Evolutionary conservation across 2,888 invertebrate species (phyloP), one percentile per base, ranked within the genome.

Genomic region (Dione vanillae): DNA sequence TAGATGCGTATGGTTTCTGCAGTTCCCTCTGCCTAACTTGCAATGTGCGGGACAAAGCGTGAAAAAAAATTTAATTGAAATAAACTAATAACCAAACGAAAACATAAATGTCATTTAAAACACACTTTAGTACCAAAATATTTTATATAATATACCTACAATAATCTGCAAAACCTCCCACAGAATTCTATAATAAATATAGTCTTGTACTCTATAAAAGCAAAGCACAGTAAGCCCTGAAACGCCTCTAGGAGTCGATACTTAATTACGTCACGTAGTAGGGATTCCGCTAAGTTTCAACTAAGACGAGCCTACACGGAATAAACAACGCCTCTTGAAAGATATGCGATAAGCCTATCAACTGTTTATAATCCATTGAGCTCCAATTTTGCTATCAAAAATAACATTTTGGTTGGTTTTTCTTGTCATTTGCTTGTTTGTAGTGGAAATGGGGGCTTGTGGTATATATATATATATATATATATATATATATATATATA

Each of bases 261-360:
- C 80, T 82, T 88, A 87, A 88, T 87, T 87, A 87, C 82, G 82
- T 88, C 88, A 88, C 88, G 88, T 87, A 85, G 79, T 77, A 73
- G 78, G 86, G 87, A 85, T 87, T 87, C 81, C 81, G 82, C 83
- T 83, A 86, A 88, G 83, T 87, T 83, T 80, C 78, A 80, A 82
- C 80, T 83, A 82, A 84, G 83, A 82, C 78, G 79, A 76, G 83
- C 79, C 82, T 84, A 84, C 80, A 87, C 80, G 83, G 79, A 78
- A 49, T 64, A 64, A 64, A 64, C 64, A 64, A 51, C 83, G 81
- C 81, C 77, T 86, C 84, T 86, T 82, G 83, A 74, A 79, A 83
- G 86, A 87, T 87, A 85, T 84, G 86, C 87, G 86, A 79, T 87
- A 87, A 89, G 87, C 85, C 81, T 75, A 76, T 79, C 83, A 82